A percentile compares a stretch with the other conserved stretches of the same genome.
phyloP scores from a whole-genome alignment of 2,888 invertebrate genomes.

The Tachina grossa region DNA sequence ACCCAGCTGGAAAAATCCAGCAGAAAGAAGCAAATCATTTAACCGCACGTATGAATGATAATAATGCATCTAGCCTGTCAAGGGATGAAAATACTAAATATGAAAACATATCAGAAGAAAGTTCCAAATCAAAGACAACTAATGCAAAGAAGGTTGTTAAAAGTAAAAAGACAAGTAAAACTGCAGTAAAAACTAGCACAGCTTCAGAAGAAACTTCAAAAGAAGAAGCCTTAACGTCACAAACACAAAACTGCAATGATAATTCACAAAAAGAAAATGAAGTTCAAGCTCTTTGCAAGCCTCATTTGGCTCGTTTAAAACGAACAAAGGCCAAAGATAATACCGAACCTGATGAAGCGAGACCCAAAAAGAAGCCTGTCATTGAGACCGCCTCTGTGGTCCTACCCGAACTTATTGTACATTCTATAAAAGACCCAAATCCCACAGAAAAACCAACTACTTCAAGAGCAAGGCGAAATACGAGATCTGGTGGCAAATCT shows the following conservation, averaged over 20 bases:
- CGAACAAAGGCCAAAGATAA: constrained; percentile 28
- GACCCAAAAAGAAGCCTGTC: constrained; percentile 43
- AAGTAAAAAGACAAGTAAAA: neutral
- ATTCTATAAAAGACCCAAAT: constrained; percentile 65
- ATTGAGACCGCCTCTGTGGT: constrained; percentile 74
- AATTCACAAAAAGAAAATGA: constrained; percentile 64
- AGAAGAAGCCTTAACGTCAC: neutral
- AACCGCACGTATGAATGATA: neutral
- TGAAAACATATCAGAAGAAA: neutral
- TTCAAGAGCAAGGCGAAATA: constrained; percentile 24
- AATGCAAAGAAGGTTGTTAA: neutral
- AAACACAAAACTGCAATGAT: neutral
- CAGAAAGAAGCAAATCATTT: neutral
- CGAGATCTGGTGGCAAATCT: constrained; percentile 76
- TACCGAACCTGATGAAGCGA: neutral
- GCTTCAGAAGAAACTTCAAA: neutral
- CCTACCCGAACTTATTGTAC: constrained; percentile 76
- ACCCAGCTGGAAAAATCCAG: neutral
- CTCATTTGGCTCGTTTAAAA: constrained; percentile 53
- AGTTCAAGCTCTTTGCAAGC: constrained; percentile 20
- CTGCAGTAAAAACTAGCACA: neutral
- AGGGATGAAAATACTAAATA: neutral
- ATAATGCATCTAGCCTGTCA: neutral
- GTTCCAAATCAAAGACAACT: neutral
- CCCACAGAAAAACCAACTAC: constrained; percentile 55